Evolutionary conservation across 2,113 vertebrate species (phyloP).

Genomic region (human (Homo sapiens)): GRCh38 chrX:39899501-39900000

Average conservation of each 20-base stretch:
- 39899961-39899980: background rate
- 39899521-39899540: no score
- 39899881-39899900: background rate
- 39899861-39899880: background rate
- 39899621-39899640: no score
- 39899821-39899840: background rate
- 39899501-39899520: no score
- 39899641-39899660: no score
- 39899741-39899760: background rate
- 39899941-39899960: background rate
- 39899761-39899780: background rate
- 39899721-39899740: background rate
- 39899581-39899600: no score
- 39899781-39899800: background rate
- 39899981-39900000: constrained; percentile 5
- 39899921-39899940: background rate
- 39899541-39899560: no score
- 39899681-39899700: no score
- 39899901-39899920: background rate
- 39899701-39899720: background rate
- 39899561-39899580: no score
- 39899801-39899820: background rate
- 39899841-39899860: background rate
- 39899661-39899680: no score
- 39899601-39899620: no score